Conservation (phyloP, 2,888 invertebrate genomes). For the Tetropium fuscum region DNA sequence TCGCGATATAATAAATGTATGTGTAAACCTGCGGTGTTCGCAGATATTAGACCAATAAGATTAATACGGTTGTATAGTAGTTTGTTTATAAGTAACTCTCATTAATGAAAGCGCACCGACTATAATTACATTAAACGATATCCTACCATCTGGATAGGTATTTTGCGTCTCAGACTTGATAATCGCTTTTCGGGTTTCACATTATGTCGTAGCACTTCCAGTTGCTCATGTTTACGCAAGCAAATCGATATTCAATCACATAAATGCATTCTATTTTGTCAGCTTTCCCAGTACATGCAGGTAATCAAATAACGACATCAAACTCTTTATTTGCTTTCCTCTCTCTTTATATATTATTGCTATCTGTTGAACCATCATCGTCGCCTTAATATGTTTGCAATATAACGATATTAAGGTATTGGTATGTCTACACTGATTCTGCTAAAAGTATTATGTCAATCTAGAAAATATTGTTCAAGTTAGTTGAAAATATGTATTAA, state of each 20-base stretch:
- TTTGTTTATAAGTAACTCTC: no score
- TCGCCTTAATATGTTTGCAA: slow-evolving; percentile 22
- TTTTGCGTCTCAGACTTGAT: slow-evolving; percentile 17
- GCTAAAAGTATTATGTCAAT: no score
- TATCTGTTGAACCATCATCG: slow-evolving; percentile 22
- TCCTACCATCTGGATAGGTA: slow-evolving; percentile 9
- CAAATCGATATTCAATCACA: slow-evolving; percentile 63
- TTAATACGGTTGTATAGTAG: no score
- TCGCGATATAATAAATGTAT: no score
- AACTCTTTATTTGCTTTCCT: slow-evolving; percentile 47
- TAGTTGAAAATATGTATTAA: no score
- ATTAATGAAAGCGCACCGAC: no score
- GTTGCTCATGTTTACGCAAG: slow-evolving; percentile 55
- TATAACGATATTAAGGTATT: slow-evolving; percentile 7
- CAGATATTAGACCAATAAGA: no score
- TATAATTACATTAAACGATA: slow-evolving; percentile 6
- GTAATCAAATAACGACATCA: slow-evolving; percentile 53
- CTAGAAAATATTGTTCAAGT: no score
- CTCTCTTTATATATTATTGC: slow-evolving; percentile 5
- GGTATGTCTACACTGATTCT: background rate
- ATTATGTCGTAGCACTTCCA: slow-evolving; percentile 37
- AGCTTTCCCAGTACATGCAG: slow-evolving; percentile 49
- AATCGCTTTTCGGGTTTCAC: slow-evolving; percentile 38
- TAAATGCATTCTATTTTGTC: slow-evolving; percentile 58
- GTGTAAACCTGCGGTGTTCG: no score